Evolutionary conservation across 2,113 vertebrate genomes (phyloP).

Genomic region (Anarrhichthys ocellatus): DNA sequence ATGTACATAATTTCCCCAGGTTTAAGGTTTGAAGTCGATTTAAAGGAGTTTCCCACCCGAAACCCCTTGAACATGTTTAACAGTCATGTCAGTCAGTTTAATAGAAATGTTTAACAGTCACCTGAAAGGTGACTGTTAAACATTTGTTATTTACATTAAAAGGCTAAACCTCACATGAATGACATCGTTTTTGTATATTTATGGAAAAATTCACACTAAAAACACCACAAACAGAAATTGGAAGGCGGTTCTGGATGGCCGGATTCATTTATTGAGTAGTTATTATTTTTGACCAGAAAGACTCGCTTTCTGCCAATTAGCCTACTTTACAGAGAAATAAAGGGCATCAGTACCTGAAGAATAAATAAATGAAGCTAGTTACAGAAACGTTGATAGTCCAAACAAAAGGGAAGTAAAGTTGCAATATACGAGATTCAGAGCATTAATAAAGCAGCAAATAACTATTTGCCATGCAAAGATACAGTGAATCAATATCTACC

Average conservation of each 20-base stretch:
- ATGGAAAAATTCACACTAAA: not conserved
- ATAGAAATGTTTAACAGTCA: too few relatives aligned
- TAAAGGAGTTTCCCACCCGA: conserved; percentile 6
- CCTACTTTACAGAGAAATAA: conserved; percentile 10
- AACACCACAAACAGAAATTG: not conserved
- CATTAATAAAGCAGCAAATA: not conserved
- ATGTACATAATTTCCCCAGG: conserved; percentile 35
- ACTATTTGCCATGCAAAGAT: not conserved
- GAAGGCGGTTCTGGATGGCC: not conserved
- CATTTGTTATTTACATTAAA: not conserved
- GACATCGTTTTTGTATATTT: not conserved
- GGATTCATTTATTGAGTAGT: conserved; percentile 22
- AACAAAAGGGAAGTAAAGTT: not conserved
- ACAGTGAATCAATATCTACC: not conserved
- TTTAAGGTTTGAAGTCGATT: not conserved
- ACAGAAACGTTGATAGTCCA: not conserved
- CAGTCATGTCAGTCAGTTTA: too few relatives aligned
- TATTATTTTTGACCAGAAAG: not conserved
- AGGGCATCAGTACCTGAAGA: conserved; percentile 8
- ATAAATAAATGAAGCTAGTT: conserved; percentile 62
- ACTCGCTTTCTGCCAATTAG: not conserved
- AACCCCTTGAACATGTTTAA: not conserved
- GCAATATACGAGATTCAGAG: not conserved
- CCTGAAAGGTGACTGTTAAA: not conserved
- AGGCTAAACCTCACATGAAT: not conserved